These are phyloP conservation scores for Sesia bembeciformis DNA, from an alignment of 2,888 invertebrate species.

Conservation along the genomic window DNA sequence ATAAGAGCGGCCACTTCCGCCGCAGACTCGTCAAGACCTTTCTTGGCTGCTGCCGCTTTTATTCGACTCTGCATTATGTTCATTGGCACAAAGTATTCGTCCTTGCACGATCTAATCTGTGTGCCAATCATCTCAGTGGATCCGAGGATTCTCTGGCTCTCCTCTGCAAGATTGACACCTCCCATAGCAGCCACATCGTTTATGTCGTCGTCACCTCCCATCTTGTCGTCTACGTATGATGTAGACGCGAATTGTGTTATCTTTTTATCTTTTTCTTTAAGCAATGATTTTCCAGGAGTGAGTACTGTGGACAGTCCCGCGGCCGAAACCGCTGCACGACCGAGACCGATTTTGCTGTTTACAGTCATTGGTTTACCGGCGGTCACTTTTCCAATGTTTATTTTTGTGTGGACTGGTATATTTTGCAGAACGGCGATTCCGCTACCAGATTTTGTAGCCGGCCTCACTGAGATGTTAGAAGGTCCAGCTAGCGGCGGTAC, in stretches of 20 bases:
- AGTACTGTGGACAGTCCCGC: conserved; percentile 47
- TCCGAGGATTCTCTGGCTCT: conserved; percentile 94
- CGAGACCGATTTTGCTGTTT: conserved; percentile 43
- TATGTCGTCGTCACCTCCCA: conserved; percentile 93
- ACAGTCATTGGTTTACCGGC: conserved; percentile 67
- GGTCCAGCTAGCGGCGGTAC: conserved; percentile 33
- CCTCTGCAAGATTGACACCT: conserved; percentile 97
- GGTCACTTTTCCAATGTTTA: conserved; percentile 46
- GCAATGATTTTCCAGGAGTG: conserved; percentile 73
- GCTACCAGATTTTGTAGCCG: conserved; percentile 32
- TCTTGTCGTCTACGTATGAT: conserved; percentile 63
- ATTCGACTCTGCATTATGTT: conserved; percentile 84
- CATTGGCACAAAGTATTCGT: conserved; percentile 89
- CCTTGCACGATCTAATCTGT: conserved; percentile 92
- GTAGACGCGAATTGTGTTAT: conserved; percentile 43
- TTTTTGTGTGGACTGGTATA: conserved; percentile 55
- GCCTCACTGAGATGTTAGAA: conserved; percentile 49
- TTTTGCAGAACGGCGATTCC: conserved; percentile 60
- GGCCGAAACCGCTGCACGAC: conserved; percentile 34
- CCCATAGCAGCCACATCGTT: conserved; percentile 99
- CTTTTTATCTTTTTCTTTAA: conserved; percentile 87
- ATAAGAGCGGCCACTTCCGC: conserved; percentile 91
- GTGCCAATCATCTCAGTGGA: conserved; percentile 92
- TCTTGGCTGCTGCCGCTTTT: conserved; percentile 81
- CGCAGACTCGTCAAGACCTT: conserved; percentile 89